Percentiles rank a stretch among this genome's conserved stretches.
phyloP scores from a whole-genome alignment of 2,888 invertebrate genomes.

The Drosophila differens region DNA sequence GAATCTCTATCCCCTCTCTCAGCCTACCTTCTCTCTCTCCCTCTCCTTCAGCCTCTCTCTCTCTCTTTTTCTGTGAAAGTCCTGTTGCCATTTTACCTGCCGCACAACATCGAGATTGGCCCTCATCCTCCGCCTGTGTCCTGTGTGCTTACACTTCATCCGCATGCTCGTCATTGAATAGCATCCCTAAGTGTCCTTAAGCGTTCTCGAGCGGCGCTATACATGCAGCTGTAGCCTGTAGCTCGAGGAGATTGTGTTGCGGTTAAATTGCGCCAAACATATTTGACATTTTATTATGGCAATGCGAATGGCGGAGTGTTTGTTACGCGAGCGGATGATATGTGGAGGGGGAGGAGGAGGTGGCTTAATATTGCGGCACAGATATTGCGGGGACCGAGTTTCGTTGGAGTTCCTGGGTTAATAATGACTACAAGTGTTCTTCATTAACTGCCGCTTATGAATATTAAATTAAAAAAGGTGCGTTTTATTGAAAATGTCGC shows the following conservation, averaged over 20 bases:
- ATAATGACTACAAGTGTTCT: constrained; percentile 71
- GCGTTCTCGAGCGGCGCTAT: constrained; percentile 65
- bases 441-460: constrained; percentile 78
- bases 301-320: constrained; percentile 22
- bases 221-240: constrained; percentile 27
- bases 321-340: background rate
- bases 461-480: constrained; percentile 77
- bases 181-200: constrained; percentile 73
- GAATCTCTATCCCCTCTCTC: constrained; percentile 9
- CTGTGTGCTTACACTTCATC: constrained; percentile 52
- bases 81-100: constrained; percentile 69
- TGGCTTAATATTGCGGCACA: constrained; percentile 20
- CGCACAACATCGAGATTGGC: constrained; percentile 32
- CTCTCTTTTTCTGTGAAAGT: background rate
- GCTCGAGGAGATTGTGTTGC: constrained; percentile 64
- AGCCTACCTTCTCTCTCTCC: background rate
- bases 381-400: constrained; percentile 30
- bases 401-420: constrained; percentile 11
- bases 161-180: constrained; percentile 60
- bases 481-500: constrained; percentile 47
- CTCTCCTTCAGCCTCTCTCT: background rate
- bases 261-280: constrained; percentile 80
- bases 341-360: background rate
- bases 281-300: constrained; percentile 79
- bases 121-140: constrained; percentile 20